Evolutionary conservation across 2,888 invertebrate genomes (phyloP).

Genomic region (Azorinus chamasolen): DNA sequence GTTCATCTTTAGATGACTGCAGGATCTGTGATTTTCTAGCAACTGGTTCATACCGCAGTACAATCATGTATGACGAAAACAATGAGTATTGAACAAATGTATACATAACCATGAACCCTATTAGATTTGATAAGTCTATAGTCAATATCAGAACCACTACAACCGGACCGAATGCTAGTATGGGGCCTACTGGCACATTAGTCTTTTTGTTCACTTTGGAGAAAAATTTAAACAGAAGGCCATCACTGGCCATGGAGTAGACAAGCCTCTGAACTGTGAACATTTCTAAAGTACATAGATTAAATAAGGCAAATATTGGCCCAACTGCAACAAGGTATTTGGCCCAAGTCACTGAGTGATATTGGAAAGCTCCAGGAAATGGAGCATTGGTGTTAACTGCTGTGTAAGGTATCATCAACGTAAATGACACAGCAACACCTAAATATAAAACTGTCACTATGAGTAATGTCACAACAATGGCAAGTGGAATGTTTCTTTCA

Average conservation of each 20-base stretch:
- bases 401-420: constrained; percentile 79
- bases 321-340: constrained; percentile 79
- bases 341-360: constrained; percentile 78
- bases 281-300: constrained; percentile 90
- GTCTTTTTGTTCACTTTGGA: constrained; percentile 92
- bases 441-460: constrained; percentile 78
- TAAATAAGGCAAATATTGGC: constrained; percentile 79
- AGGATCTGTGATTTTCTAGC: too few species aligned
- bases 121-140: constrained; percentile 94
- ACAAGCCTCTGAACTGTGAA: constrained; percentile 94
- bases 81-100: constrained; percentile 90
- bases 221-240: constrained; percentile 91
- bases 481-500: constrained; percentile 84
- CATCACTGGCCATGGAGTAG: constrained; percentile 96
- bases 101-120: constrained; percentile 95
- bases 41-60: constrained; percentile 90
- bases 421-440: constrained; percentile 69
- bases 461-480: constrained; percentile 77
- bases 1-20: too few species aligned
- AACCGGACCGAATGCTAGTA: constrained; percentile 75
- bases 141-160: constrained; percentile 91
- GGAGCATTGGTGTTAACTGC: constrained; percentile 79
- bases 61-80: constrained; percentile 95
- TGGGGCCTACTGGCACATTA: constrained; percentile 87
- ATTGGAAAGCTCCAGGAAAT: constrained; percentile 80